Percentiles rank a stretch among this genome's conserved stretches.
Conservation (phyloP, 2,113 vertebrate species). For the Struthio camelus region DNA sequence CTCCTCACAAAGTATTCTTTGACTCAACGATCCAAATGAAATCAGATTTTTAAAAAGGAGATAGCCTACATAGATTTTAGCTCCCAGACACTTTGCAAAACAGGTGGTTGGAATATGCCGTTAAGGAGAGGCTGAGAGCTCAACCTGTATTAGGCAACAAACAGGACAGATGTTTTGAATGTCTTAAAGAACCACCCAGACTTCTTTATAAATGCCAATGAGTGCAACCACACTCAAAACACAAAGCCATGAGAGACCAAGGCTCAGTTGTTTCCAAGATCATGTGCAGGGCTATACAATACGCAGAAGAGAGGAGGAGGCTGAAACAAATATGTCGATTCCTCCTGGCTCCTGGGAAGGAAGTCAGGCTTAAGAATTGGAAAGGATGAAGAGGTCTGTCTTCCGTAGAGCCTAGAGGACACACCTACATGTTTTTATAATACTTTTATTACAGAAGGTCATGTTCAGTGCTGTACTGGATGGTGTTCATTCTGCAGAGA, state of each 20-base stretch:
- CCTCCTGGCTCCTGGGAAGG: neutral
- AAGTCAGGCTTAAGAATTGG: no score
- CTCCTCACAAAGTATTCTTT: neutral
- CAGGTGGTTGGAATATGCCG: neutral
- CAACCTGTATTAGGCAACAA: neutral
- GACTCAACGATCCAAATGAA: neutral
- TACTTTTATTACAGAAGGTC: neutral
- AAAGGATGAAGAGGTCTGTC: neutral
- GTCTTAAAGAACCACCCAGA: neutral
- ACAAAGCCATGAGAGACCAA: fast-evolving
- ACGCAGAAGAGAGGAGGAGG: neutral
- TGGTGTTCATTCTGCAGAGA: neutral
- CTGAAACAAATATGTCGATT: neutral
- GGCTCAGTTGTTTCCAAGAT: neutral
- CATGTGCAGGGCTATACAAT: neutral
- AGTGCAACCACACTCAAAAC: neutral
- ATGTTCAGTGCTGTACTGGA: neutral
- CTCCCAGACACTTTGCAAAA: neutral
- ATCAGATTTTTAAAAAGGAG: neutral
- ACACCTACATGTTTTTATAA: neutral
- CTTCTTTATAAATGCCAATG: neutral
- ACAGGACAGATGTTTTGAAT: neutral
- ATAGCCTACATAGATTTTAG: neutral
- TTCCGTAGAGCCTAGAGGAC: neutral
- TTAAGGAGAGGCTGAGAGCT: neutral